Evolutionary conservation across 2,888 invertebrate genomes (phyloP).

Genomic region (Tenthredo livida): DNA sequence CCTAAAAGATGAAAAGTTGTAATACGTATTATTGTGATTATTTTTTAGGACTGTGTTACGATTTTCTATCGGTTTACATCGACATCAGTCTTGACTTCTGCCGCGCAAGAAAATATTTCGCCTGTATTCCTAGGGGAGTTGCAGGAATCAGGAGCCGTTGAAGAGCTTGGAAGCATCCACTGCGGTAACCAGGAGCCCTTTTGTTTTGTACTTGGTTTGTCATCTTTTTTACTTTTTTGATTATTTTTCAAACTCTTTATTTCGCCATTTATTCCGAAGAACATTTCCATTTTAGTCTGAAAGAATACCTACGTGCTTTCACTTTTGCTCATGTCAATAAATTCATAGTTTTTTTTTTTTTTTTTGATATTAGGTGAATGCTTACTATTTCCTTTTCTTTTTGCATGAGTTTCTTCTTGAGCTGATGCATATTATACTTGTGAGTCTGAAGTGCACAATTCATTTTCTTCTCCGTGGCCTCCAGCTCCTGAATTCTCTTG

Average conservation of each 20-base stretch:
- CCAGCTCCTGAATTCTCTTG: slow-evolving; percentile 52
- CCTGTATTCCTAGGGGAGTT: background rate
- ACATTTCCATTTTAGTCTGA: slow-evolving; percentile 49
- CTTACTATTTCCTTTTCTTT: slow-evolving; percentile 56
- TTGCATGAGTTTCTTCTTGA: slow-evolving; percentile 56
- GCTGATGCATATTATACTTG: slow-evolving; percentile 55
- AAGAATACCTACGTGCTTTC: slow-evolving; percentile 27
- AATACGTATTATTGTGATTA: background rate
- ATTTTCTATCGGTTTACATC: slow-evolving; percentile 12
- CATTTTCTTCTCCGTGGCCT: slow-evolving; percentile 53
- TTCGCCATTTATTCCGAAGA: slow-evolving; percentile 26
- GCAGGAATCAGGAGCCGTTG: slow-evolving; percentile 4
- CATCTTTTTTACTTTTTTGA: slow-evolving; percentile 22
- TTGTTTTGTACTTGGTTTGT: slow-evolving; percentile 10
- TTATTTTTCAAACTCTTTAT: background rate
- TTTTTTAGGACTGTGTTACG: background rate
- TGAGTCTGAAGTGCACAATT: slow-evolving; percentile 55
- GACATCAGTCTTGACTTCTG: background rate
- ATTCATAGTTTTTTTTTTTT: background rate
- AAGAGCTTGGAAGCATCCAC: slow-evolving; percentile 47
- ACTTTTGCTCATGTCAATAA: slow-evolving; percentile 22
- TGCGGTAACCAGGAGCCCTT: slow-evolving; percentile 36
- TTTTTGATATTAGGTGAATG: background rate
- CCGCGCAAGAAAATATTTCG: background rate
- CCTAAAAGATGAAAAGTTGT: background rate